Evolutionary conservation across 2,797 vertebrate species (phyloP).

Genomic region (Cirrhinus mrigala): DNA sequence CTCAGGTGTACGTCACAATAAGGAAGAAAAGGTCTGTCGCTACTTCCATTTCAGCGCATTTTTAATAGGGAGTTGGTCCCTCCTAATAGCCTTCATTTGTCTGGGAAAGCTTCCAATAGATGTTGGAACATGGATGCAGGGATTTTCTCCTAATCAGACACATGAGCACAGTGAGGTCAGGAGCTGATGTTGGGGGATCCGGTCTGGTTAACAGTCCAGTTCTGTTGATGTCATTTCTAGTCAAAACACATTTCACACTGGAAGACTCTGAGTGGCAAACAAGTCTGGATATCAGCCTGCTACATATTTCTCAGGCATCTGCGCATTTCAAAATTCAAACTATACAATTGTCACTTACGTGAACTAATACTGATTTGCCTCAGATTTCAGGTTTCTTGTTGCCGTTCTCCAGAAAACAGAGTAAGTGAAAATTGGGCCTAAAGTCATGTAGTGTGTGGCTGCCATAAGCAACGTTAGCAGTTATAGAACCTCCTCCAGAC

Average conservation of each 20-base stretch:
- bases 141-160: background rate
- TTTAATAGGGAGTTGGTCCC: background rate
- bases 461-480: background rate
- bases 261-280: background rate
- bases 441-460: background rate
- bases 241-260: background rate
- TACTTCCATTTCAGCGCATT: background rate
- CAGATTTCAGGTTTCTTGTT: background rate
- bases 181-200: background rate
- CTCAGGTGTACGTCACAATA: background rate
- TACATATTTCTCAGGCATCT: background rate
- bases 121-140: background rate
- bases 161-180: background rate
- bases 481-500: background rate
- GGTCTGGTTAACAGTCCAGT: background rate
- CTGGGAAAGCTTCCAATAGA: background rate
- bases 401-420: background rate
- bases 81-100: background rate
- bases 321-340: background rate
- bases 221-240: background rate
- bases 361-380: background rate
- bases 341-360: background rate
- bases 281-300: background rate
- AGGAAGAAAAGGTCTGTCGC: background rate
- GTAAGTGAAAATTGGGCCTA: background rate